Evolutionary conservation across 2,888 invertebrate genomes (phyloP).

Genomic region (Parnassius mnemosyne): DNA sequence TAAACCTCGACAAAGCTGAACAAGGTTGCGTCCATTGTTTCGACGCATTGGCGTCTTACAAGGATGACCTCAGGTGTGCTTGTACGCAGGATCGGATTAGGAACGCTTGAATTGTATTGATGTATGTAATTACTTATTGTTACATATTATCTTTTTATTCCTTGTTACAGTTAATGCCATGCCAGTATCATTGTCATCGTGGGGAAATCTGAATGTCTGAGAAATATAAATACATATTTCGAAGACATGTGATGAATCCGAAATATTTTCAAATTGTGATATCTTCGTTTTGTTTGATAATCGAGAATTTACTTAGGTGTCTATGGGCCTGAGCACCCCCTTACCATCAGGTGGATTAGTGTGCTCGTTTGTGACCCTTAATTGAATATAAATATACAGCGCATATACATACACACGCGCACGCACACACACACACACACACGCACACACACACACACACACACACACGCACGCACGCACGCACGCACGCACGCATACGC

Average conservation of each 20-base stretch:
- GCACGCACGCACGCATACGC: too few species aligned
- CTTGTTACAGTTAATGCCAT: not conserved
- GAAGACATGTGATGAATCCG: too few species aligned
- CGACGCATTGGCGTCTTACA: slow-evolving; percentile 23
- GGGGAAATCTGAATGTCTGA: too few species aligned
- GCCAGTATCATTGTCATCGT: too few species aligned
- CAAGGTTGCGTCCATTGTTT: slow-evolving; percentile 29
- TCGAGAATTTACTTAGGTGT: too few species aligned
- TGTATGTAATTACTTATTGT: not conserved
- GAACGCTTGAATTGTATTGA: slow-evolving; percentile 2
- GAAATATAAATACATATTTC: too few species aligned
- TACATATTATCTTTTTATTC: not conserved
- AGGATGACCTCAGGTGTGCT: slow-evolving; percentile 8
- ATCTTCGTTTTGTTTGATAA: too few species aligned
- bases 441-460: too few species aligned
- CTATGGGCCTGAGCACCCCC: too few species aligned
- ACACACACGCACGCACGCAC: not conserved
- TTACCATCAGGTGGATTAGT: too few species aligned
- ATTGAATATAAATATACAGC: not conserved
- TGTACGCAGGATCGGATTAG: slow-evolving; percentile 4
- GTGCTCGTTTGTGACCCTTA: too few species aligned
- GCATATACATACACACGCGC: not conserved
- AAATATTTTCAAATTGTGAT: too few species aligned
- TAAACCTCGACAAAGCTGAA: slow-evolving; percentile 22
- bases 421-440: not conserved